Evolutionary conservation across 1,140 invertebrate genomes (phyloP), one percentile per base, ranked within the genome.

Genomic region (Ctenoplectra terminalis): DNA sequence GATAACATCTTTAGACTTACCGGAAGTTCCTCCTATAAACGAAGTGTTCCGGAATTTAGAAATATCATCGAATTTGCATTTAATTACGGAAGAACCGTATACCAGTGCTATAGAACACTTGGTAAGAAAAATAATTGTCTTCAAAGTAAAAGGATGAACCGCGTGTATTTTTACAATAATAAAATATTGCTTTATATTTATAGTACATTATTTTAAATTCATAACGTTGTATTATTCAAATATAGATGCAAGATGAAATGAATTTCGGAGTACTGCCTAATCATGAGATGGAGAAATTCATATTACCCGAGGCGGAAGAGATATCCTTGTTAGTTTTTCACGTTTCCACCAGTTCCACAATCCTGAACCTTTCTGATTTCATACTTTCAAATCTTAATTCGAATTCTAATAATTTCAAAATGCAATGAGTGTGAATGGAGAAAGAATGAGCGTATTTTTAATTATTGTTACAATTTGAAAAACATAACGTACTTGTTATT

Each of bases 241-340:
- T 56, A 26, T 63, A 82, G 81, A 79, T 82, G 40, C 81, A 66
- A 64, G 66, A 66, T 64, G 81, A 78, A 63, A 40, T 72, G 58
- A 52, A 71, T 63, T 82, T 82, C 26, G 81, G 81, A 37, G 17
- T 43, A 2, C 26, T 82, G 26, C 20, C 75, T 9, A 23, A n/a
- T 37, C 23, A 48, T 4, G 71, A 81, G 11, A 20, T 81, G 61
- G 71, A 81, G 1, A 56, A 54, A 46, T 77, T 69, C 17, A 2
- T 80, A 9, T 56, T 81, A 34, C 50, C 20, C 13, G 60, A 8
- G 26, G 40, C 2, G 9, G 50, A 58, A 56, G 60, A 58, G 0
- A 5, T 37, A 34, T 66, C 60, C 60, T 46, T 81, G 71, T 81
- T 56, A 74, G 78, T 81, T 54, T 37, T 13, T 23, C n/a, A 3